Conservation (phyloP, 2,113 vertebrate genomes). For the Athene cunicularia region DNA sequence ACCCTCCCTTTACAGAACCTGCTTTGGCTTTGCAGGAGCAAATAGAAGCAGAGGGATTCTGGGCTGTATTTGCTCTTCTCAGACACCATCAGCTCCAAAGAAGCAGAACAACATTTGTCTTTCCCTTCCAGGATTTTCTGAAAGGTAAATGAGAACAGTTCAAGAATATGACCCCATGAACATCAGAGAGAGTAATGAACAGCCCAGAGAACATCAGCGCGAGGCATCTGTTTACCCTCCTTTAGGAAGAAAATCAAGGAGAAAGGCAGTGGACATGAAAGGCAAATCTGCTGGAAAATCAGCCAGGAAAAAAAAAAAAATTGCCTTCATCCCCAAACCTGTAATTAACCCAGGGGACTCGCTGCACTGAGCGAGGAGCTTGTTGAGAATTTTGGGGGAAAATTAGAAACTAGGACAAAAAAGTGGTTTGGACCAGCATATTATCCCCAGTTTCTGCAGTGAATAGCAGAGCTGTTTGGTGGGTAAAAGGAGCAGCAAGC, state of each 20-base stretch:
- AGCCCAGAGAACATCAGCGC: background rate
- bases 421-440: background rate
- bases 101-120: background rate
- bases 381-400: background rate
- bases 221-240: background rate
- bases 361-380: fast-evolving
- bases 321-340: background rate
- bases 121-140: constrained; percentile 30
- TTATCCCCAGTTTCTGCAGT: background rate
- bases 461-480: background rate
- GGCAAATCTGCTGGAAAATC: constrained; percentile 31
- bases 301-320: background rate
- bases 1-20: background rate
- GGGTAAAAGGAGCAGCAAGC: background rate
- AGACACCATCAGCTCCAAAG: background rate
- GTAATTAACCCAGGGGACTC: background rate
- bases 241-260: constrained; percentile 8
- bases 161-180: background rate
- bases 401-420: background rate
- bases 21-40: background rate
- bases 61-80: background rate
- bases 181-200: constrained; percentile 4
- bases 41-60: background rate
- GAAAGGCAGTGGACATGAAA: constrained; percentile 18
- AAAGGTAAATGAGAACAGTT: constrained; percentile 25